Evolutionary conservation across 2,113 vertebrate genomes (phyloP).

Genomic region (Hystrix brachyura): DNA sequence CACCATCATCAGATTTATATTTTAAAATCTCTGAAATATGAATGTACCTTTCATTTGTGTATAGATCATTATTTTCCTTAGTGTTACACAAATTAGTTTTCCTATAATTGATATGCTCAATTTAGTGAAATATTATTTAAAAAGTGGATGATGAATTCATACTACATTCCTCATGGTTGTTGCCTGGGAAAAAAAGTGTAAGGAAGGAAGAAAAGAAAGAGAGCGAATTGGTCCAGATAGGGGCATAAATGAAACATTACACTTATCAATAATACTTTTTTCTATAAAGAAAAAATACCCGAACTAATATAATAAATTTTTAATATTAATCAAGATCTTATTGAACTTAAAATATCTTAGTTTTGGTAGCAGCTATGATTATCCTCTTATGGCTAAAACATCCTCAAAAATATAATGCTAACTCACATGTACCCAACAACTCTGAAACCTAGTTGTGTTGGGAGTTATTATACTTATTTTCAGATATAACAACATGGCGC

Average conservation of each 20-base stretch:
- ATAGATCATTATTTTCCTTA: neutral
- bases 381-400: neutral
- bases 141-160: neutral
- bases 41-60: neutral
- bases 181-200: neutral
- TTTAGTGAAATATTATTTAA: slow-evolving; percentile 20
- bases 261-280: neutral
- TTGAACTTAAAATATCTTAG: neutral
- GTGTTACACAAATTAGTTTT: neutral
- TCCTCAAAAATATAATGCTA: neutral
- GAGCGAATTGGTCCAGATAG: neutral
- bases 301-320: neutral
- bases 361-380: neutral
- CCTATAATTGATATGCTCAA: neutral
- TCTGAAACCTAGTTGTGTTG: neutral
- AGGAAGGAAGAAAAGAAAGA: neutral
- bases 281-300: neutral
- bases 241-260: neutral
- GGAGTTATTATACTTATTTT: neutral
- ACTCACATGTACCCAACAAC: neutral
- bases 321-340: neutral
- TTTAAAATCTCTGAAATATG: neutral
- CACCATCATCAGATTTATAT: neutral
- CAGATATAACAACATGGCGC: neutral
- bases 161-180: neutral